These are phyloP conservation scores for Platyrinchus mystaceus DNA, from an alignment of 2,797 vertebrate species.

Conservation along the genomic window DNA sequence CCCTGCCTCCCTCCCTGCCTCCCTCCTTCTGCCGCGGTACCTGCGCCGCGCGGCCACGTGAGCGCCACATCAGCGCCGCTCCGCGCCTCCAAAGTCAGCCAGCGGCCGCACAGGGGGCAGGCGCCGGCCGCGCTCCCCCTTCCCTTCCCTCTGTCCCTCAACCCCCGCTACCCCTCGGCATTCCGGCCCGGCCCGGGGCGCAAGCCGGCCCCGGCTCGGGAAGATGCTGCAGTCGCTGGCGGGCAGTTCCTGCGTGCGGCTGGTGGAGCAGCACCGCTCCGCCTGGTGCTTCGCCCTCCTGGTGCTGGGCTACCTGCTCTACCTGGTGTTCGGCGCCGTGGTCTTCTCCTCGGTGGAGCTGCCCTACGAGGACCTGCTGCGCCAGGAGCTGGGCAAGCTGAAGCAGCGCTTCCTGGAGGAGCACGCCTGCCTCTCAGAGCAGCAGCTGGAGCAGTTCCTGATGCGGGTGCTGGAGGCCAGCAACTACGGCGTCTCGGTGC, in stretches of 20 bases:
- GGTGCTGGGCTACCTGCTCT: slow-evolving; percentile 88
- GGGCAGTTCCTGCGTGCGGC: slow-evolving; percentile 87
- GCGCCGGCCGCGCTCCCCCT: not conserved
- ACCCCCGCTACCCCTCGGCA: not conserved
- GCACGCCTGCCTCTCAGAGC: slow-evolving; percentile 87
- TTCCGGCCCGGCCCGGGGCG: not conserved
- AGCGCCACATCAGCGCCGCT: slow-evolving; percentile 71
- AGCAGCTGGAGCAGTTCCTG: slow-evolving; percentile 88
- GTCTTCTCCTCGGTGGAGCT: slow-evolving; percentile 95
- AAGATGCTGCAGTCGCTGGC: slow-evolving; percentile 91
- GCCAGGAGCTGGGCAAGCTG: slow-evolving; percentile 86
- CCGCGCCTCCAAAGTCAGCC: not conserved
- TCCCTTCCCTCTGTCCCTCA: not conserved
- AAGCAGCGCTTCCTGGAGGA: slow-evolving; percentile 89
- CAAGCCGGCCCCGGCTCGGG: not conserved
- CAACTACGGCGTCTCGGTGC: slow-evolving; percentile 94
- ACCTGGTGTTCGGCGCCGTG: slow-evolving; percentile 91
- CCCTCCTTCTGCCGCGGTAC: slow-evolving; percentile 48
- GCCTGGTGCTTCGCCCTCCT: slow-evolving; percentile 89
- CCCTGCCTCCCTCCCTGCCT: not conserved
- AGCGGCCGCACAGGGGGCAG: not conserved
- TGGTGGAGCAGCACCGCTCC: slow-evolving; percentile 90
- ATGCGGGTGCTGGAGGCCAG: slow-evolving; percentile 89
- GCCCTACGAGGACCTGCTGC: slow-evolving; percentile 90
- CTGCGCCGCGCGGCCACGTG: slow-evolving; percentile 73